These are phyloP conservation scores for Enteromius paludinosus DNA, from an alignment of 2,797 vertebrate species.

Conservation along the genomic window DNA sequence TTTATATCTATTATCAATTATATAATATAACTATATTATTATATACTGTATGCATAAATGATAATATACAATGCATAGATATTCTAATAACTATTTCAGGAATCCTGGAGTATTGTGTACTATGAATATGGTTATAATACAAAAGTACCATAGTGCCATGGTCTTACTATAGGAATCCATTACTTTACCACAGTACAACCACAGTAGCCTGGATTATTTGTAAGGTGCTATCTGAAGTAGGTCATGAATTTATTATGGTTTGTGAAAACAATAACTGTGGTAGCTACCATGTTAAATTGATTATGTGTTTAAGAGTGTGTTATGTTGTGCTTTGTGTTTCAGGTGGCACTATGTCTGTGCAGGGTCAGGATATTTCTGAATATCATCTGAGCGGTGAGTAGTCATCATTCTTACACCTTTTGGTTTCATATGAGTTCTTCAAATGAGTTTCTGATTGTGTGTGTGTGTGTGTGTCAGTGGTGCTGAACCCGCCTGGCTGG, in stretches of 20 bases:
- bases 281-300: neutral
- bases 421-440: neutral
- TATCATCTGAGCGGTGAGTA: slow-evolving; percentile 84
- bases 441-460: slow-evolving; percentile 24
- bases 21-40: too few species aligned
- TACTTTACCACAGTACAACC: neutral
- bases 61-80: neutral
- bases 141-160: too few species aligned
- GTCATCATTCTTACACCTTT: neutral
- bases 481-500: slow-evolving; percentile 89
- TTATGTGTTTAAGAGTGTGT: neutral
- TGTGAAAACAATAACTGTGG: neutral
- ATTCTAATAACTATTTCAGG: neutral
- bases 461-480: slow-evolving; percentile 75
- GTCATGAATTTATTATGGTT: neutral
- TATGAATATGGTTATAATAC: neutral
- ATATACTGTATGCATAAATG: neutral
- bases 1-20: neutral
- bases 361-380: slow-evolving; percentile 77
- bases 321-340: slow-evolving; percentile 19
- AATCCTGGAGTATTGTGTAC: neutral
- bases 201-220: neutral
- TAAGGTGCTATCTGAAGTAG: neutral
- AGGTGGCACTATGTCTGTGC: slow-evolving; percentile 80
- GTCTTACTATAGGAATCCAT: neutral